Percentiles rank a stretch among this genome's conserved stretches.
Conservation (phyloP, 2,797 vertebrate species). For the Sebastes aleutianus region DNA sequence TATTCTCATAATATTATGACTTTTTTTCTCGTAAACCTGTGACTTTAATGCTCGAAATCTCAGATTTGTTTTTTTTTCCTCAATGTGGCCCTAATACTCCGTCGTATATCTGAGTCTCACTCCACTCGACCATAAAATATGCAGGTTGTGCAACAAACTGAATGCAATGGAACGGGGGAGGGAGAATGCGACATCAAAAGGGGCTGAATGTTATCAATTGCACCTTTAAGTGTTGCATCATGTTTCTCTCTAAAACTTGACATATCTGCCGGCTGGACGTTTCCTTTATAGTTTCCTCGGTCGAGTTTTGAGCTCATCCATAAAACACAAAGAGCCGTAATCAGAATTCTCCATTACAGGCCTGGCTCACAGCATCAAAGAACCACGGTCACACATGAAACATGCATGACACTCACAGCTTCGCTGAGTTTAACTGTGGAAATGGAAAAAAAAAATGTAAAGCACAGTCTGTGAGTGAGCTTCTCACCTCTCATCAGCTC, state of each 20-base stretch:
- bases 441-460: background rate
- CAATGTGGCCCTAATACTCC: no score
- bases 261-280: background rate
- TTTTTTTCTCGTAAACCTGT: no score
- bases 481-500: background rate
- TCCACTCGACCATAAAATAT: no score
- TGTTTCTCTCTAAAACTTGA: conserved; percentile 3
- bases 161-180: no score
- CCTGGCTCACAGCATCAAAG: conserved; percentile 13
- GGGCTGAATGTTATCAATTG: background rate
- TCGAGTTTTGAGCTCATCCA: conserved; percentile 8
- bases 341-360: conserved; percentile 11
- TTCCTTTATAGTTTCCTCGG: background rate
- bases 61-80: no score
- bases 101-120: no score
- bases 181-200: no score
- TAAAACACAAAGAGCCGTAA: conserved; percentile 19
- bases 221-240: background rate
- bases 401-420: background rate
- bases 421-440: background rate
- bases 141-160: no score
- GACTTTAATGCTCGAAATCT: no score
- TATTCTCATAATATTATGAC: no score
- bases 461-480: background rate
- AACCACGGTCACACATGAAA: conserved; percentile 13